Percentiles rank a stretch among this genome's conserved stretches.
phyloP scores from a whole-genome alignment of 2,797 vertebrate species.

The Poeciliopsis infans region DNA sequence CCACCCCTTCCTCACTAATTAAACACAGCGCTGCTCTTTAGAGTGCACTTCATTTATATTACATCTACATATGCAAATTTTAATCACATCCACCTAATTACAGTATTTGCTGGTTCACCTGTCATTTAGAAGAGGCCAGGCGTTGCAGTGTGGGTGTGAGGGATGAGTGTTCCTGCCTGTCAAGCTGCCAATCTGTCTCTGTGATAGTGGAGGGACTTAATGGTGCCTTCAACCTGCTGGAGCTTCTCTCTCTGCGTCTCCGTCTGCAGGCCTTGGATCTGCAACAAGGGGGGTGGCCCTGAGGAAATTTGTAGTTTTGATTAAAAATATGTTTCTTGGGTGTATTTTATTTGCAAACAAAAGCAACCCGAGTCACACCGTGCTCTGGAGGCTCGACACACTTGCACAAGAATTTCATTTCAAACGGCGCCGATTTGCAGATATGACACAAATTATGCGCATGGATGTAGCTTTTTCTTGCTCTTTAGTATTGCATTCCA shows the following conservation, averaged over 20 bases:
- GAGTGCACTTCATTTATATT: slow-evolving; percentile 64
- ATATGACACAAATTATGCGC: neutral
- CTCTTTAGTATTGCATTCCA: neutral
- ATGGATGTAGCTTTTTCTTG: neutral
- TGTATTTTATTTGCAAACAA: neutral
- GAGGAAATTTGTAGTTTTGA: slow-evolving; percentile 3
- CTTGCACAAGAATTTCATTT: neutral
- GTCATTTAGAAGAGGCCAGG: slow-evolving; percentile 51
- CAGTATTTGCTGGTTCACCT: slow-evolving; percentile 62
- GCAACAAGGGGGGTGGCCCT: neutral
- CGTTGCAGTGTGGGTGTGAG: slow-evolving; percentile 13
- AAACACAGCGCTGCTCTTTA: slow-evolving; percentile 58
- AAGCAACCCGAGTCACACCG: neutral
- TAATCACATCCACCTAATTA: slow-evolving; percentile 70
- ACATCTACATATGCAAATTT: slow-evolving; percentile 69
- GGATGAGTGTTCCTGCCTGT: slow-evolving; percentile 38
- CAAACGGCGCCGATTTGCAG: neutral
- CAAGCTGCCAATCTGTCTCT: slow-evolving; percentile 34
- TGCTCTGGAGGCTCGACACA: neutral
- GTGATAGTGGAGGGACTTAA: slow-evolving; percentile 35
- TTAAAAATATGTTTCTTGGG: neutral
- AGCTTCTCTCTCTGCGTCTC: slow-evolving; percentile 5
- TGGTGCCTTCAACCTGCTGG: slow-evolving; percentile 16
- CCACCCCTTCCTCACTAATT: slow-evolving; percentile 44
- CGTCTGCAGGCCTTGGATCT: slow-evolving; percentile 19